Base-by-base conservation (phyloP, 2,113 vertebrate species). In the Gopherus evgoodei region DNA sequence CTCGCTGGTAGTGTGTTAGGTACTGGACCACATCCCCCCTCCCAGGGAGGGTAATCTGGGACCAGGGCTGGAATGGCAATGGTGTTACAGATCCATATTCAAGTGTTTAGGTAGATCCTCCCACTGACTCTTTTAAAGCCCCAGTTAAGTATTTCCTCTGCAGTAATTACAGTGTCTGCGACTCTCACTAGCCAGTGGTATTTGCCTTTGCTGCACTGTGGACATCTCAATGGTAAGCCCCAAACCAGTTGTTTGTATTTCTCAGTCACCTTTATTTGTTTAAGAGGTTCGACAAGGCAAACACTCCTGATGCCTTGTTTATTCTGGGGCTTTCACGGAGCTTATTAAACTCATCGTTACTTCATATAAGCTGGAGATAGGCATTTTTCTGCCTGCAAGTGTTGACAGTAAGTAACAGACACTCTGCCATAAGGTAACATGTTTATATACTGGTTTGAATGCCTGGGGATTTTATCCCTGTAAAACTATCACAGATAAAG, bases 231-330 rank as follows among this genome's bases (percentile, higher is more conserved):
- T 0, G 50, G 94, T 95, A 93, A 97, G 87, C 90, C 91, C 94
- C 59, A 22, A 76, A 93, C 97, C 85, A 88, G 65, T 89, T 97
- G 97, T 98, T 96, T 98, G 97, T 97, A 89, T 97, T 96, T 96
- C 98, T 97, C 95, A 96, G 92, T 97, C 98, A 97, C 97, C 98
- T 98, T 97, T 98, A 98, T 99, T 99, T 99, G 99, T 99, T 99
- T 99, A 99, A 99, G 98, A 98, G 98, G 97, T 98, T 98, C 98
- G 98, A 98, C 98, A 98, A 99, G 98, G 98, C 99, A 98, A 99
- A 99, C 97, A 95, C 83, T 98, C 98, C 98, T 98, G 98, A 99
- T 98, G 96, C 89, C 90, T 98, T 99, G 98, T 99, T 99, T 99
- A 99, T 99, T 98, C 98, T 98, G 88, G 21, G 69, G 98, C 97